Base-by-base conservation (phyloP, 2,888 invertebrate genomes). In the Phragmatobia fuliginosa region DNA sequence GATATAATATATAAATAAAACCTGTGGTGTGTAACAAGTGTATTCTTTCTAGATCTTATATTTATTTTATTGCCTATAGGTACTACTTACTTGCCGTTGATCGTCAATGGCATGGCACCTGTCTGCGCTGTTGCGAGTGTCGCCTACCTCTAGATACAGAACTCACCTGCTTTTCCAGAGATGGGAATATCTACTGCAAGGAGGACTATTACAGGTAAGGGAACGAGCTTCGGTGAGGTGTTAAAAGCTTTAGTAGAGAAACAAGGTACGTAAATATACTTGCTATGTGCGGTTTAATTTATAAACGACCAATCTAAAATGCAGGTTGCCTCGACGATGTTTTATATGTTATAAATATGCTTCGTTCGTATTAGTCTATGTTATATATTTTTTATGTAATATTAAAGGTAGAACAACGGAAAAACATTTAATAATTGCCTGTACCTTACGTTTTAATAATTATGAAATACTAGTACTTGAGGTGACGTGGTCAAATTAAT, bases 111-210 rank as follows among this genome's bases (percentile, higher is more conserved):
- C 99, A 99, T 90, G 97, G 97, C 65, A 95, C 96, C 71, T 99
- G 98, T 87, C 96, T 98, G 70, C 91, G 95, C 79, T 99, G 98
- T 93, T 97, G 97, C 90, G 97, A 98, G 88, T 99, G 99, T 89
- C 97, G 97, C 70, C 94, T 97, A 78, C 97, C 98, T 11, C 95
- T 99, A 76, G 98, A 98, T 90, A 96, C 97, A 11, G 98, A 98
- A 88, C 95, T 97, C 76, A 98, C 98, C 80, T 99, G 99, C 93
- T 99, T 98, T 91, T 97, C 98, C 16, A 95, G 98, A 78, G 98
- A 98, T 85, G 98, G 98, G 67, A 97, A 97, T 89, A 98, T 99
- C 84, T 99, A 98, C 93, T 99, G 99, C 96, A 98, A 98, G 90
- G 98, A 98, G 86, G 99, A 99, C 92, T 99, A 99, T 90, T 98